Percentiles rank a stretch among this genome's conserved stretches.
Evolutionary conservation across 1,140 invertebrate species (phyloP).

Genomic region (Drosophila lacteicornis): DNA sequence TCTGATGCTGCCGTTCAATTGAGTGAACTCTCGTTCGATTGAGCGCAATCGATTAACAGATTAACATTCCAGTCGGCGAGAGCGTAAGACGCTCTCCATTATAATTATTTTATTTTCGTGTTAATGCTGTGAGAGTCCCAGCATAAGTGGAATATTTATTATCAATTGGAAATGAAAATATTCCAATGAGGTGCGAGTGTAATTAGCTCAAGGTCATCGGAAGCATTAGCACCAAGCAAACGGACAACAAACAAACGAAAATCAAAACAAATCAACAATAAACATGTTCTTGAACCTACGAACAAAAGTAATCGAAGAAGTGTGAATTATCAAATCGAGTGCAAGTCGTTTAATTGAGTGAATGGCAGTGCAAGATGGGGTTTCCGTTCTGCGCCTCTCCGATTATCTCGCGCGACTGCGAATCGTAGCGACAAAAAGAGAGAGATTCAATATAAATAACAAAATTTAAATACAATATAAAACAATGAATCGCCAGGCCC

Average conservation of each 20-base stretch:
- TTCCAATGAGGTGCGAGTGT: constrained; percentile 27
- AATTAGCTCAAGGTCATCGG: constrained; percentile 73
- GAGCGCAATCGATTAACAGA: constrained; percentile 76
- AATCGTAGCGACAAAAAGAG: not conserved
- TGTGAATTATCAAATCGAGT: constrained; percentile 39
- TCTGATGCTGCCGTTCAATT: constrained; percentile 42
- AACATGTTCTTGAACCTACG: constrained; percentile 48
- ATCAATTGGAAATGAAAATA: constrained; percentile 54
- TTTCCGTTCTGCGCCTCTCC: constrained; percentile 19
- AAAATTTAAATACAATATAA: constrained; percentile 30
- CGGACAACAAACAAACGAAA: constrained; percentile 31
- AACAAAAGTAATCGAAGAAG: constrained; percentile 17
- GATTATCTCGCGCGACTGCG: constrained; percentile 37
- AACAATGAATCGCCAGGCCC: constrained; percentile 37
- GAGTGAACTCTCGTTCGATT: constrained; percentile 62
- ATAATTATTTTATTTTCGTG: constrained; percentile 40
- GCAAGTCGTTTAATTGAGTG: constrained; percentile 54
- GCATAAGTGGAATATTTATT: constrained; percentile 68
- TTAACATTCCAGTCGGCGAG: constrained; percentile 52
- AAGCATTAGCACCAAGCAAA: constrained; percentile 10
- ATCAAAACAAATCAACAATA: constrained; percentile 44
- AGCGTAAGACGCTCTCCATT: constrained; percentile 20
- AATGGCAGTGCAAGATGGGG: not conserved
- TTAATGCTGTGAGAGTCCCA: constrained; percentile 30
- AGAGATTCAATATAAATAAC: constrained; percentile 16